These are phyloP conservation scores for Sminthurides bifidus DNA, from an alignment of 1,140 invertebrate species.

Conservation along the genomic window DNA sequence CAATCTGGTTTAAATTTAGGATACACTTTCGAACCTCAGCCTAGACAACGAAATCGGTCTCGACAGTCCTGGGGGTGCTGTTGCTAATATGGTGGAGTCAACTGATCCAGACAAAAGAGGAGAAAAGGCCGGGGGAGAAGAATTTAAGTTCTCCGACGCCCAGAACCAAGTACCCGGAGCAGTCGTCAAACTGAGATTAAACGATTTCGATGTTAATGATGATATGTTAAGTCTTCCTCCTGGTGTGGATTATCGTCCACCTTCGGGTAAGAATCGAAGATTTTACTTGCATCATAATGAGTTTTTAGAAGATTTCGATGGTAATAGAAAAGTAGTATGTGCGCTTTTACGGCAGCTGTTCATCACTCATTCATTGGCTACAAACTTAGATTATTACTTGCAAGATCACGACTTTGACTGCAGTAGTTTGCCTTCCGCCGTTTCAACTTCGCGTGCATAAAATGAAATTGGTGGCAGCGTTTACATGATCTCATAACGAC, in stretches of 20 bases:
- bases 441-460: too few relatives aligned
- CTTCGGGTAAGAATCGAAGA: constrained; percentile 15
- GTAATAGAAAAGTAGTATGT: too few relatives aligned
- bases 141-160: not conserved
- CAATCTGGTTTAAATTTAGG: constrained; percentile 13
- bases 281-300: too few relatives aligned
- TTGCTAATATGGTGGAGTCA: too few relatives aligned
- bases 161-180: not conserved
- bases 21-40: constrained; percentile 30
- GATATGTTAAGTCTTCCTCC: constrained; percentile 14
- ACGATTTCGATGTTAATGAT: constrained; percentile 19
- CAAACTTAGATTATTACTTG: not conserved
- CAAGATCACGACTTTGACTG: not conserved
- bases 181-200: constrained; percentile 4
- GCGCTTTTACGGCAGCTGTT: too few relatives aligned
- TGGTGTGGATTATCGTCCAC: constrained; percentile 20
- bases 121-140: not conserved
- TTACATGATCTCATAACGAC: too few relatives aligned
- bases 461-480: too few relatives aligned
- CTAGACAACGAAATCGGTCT: constrained; percentile 26
- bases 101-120: not conserved
- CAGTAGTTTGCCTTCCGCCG: too few relatives aligned
- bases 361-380: not conserved
- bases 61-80: not conserved
- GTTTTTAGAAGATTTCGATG: too few relatives aligned